A percentile compares a stretch with the other conserved stretches of the same genome.
These are phyloP conservation scores for Coleophora flavipennella DNA, from an alignment of 2,888 invertebrate genomes.

Conservation along the genomic window DNA sequence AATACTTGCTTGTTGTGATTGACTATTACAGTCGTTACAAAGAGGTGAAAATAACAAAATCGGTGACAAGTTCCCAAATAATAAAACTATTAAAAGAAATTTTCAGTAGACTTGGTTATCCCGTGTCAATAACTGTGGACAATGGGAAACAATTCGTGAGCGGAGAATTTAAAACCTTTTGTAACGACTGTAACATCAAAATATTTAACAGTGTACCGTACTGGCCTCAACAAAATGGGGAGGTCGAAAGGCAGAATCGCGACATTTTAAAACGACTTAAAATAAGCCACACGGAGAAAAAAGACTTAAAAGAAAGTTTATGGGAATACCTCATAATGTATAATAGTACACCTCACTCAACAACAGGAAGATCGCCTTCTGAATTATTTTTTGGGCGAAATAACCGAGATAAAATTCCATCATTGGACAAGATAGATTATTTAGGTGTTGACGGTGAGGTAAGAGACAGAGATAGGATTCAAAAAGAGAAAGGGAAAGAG, in stretches of 20 bases:
- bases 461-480: conserved; percentile 13
- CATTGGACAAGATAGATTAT: conserved; percentile 4
- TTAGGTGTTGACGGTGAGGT: conserved; percentile 11
- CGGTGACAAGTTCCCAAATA: conserved; percentile 9
- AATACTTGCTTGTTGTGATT: conserved; percentile 14
- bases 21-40: too few relatives aligned
- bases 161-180: too few relatives aligned
- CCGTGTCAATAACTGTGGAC: conserved; percentile 9
- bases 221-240: too few relatives aligned
- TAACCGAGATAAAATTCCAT: conserved; percentile 18
- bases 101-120: conserved; percentile 17
- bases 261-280: too few relatives aligned
- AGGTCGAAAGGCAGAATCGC: too few relatives aligned
- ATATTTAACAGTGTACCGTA: too few relatives aligned
- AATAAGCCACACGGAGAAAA: too few relatives aligned
- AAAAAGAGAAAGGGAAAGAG: conserved; percentile 18
- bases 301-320: too few relatives aligned
- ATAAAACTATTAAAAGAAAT: too few relatives aligned
- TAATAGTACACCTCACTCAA: conserved; percentile 17
- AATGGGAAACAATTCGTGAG: too few relatives aligned
- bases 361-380: conserved; percentile 18
- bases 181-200: too few relatives aligned
- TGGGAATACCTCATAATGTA: too few relatives aligned
- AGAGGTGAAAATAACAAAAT: conserved; percentile 12
- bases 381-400: conserved; percentile 17